Evolutionary conservation across 2,113 vertebrate genomes (phyloP).

Genomic region (Campylomormyrus tamandua): DNA sequence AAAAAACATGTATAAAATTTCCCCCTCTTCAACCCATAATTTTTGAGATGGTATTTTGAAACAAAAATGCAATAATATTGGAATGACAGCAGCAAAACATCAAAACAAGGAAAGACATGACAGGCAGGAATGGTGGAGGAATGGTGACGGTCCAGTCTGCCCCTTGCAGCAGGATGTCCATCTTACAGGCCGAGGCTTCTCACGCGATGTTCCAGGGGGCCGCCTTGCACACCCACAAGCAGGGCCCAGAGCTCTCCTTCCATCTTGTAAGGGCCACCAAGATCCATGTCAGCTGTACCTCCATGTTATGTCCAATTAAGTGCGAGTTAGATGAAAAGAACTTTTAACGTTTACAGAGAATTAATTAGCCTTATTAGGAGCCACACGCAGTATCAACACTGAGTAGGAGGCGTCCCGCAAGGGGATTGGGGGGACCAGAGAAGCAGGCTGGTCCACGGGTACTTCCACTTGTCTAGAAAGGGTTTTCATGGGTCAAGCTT

Average conservation of each 20-base stretch:
- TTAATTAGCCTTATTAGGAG: conserved; percentile 4
- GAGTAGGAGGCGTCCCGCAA: neutral
- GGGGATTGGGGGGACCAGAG: neutral
- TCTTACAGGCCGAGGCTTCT: neutral
- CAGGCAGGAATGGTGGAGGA: neutral
- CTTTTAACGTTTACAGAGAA: neutral
- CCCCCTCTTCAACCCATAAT: neutral
- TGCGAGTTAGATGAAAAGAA: conserved; percentile 10
- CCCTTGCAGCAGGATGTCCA: neutral
- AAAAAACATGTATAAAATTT: neutral
- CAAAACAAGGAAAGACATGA: neutral
- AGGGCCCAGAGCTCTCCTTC: neutral
- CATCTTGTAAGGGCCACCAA: neutral
- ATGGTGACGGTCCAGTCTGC: neutral
- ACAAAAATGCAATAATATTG: neutral
- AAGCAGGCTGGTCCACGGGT: neutral
- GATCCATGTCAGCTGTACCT: conserved; percentile 5
- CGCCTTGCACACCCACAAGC: neutral
- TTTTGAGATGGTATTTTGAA: neutral
- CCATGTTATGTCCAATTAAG: neutral
- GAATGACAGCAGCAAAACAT: neutral
- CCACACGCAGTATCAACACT: neutral
- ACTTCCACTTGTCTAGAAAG: neutral
- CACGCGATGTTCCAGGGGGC: neutral
- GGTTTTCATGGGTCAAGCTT: neutral